phyloP scores from a whole-genome alignment of 35 echinoderm and acorn worm genomes.

The Lytechinus pictus region DNA sequence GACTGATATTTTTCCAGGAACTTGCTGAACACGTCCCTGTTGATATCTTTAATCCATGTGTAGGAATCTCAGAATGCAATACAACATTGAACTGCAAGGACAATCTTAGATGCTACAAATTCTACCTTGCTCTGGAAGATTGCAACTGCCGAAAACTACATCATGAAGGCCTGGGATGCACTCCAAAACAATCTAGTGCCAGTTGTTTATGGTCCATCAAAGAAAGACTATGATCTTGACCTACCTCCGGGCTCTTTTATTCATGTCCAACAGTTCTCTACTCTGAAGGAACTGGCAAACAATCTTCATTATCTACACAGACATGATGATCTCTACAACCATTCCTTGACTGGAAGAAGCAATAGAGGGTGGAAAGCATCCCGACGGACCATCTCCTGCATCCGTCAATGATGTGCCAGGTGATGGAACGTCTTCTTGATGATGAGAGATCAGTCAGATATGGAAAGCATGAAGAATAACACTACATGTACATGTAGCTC shows the following conservation, averaged over 20 bases:
- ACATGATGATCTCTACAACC: conserved; percentile 58
- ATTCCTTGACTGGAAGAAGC: conserved; percentile 77
- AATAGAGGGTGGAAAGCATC: conserved; percentile 35
- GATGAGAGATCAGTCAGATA: not conserved
- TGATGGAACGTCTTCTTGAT: conserved; percentile 3
- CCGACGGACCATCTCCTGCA: not conserved
- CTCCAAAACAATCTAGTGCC: conserved; percentile 55
- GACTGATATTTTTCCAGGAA: conserved; percentile 53
- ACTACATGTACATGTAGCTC: too few relatives aligned
- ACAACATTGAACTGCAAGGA: conserved; percentile 9
- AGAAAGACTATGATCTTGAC: conserved; percentile 55
- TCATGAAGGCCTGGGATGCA: conserved; percentile 70
- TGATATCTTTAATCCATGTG: conserved; percentile 65
- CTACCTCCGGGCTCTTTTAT: conserved; percentile 75
- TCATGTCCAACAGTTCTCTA: conserved; percentile 66
- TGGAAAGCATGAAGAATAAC: not conserved
- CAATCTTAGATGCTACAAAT: conserved; percentile 56
- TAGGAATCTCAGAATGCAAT: conserved; percentile 41
- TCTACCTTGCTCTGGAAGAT: conserved; percentile 75
- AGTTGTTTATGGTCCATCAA: conserved; percentile 67
- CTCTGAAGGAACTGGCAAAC: conserved; percentile 46
- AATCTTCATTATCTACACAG: conserved; percentile 54
- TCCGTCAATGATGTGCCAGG: conserved; percentile 1
- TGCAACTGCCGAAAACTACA: conserved; percentile 65
- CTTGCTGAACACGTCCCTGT: conserved; percentile 52